These are phyloP conservation scores for Onthophagus sagittarius DNA, from an alignment of 2,888 invertebrate species.

Conservation along the genomic window DNA sequence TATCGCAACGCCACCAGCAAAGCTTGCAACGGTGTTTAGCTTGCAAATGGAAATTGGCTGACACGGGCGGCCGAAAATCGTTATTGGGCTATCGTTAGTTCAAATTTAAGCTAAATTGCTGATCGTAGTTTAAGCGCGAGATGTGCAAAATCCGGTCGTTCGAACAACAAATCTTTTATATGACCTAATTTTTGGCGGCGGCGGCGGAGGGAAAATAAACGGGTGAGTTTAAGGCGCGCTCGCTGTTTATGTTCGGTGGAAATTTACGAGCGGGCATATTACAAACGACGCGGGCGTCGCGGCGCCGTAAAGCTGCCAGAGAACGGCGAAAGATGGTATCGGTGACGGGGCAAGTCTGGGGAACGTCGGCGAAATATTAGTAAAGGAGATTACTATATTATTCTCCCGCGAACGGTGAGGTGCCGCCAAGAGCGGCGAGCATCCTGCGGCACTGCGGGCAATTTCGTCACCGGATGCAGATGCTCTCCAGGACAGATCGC, in stretches of 20 bases:
- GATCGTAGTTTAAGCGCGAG: not conserved
- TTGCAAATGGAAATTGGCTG: not conserved
- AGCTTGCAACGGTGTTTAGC: not conserved
- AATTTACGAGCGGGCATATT: constrained; percentile 4
- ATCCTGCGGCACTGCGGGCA: constrained; percentile 13
- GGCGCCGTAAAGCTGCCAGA: not conserved
- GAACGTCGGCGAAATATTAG: constrained; percentile 11
- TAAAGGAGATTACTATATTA: constrained; percentile 12
- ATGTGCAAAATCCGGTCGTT: not conserved
- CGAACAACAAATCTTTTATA: not conserved
- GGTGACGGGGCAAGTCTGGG: constrained; percentile 7
- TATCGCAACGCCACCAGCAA: not conserved
- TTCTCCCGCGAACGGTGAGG: constrained; percentile 7
- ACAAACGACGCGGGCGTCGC: constrained; percentile 1
- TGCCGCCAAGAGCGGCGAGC: not conserved
- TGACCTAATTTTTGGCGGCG: not conserved
- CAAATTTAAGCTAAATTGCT: not conserved
- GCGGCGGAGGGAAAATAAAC: not conserved
- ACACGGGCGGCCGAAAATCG: not conserved
- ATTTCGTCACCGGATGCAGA: constrained; percentile 11
- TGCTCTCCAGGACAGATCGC: constrained; percentile 10
- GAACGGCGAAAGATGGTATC: constrained; percentile 12
- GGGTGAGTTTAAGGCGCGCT: not conserved
- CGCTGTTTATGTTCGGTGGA: not conserved
- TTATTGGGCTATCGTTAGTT: not conserved